A percentile compares a stretch with the other conserved stretches of the same genome.
phyloP scores from a whole-genome alignment of 2,888 invertebrate species.

The Athripsodes cinereus region DNA sequence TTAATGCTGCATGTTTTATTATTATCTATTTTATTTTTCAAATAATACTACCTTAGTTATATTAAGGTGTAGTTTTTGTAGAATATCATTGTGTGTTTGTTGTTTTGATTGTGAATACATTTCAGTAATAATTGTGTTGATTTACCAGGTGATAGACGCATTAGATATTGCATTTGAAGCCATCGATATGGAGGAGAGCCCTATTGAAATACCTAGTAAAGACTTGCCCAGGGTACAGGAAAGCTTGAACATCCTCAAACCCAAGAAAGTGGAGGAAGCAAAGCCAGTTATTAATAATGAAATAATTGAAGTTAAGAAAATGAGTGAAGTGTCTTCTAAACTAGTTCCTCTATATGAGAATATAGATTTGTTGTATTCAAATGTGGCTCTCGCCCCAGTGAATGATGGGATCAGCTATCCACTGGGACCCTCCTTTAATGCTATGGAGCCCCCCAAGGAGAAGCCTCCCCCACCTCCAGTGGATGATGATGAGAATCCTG shows the following conservation, averaged over 20 bases:
- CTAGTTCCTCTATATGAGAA: conserved; percentile 55
- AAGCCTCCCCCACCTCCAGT: conserved; percentile 79
- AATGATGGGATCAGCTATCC: conserved; percentile 39
- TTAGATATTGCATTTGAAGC: conserved; percentile 58
- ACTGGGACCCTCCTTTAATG: conserved; percentile 53
- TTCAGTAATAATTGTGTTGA: not conserved
- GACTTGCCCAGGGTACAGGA: conserved; percentile 11
- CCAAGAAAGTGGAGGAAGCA: conserved; percentile 24
- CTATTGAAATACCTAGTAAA: conserved; percentile 7
- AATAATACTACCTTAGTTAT: too few relatives aligned
- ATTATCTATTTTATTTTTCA: too few relatives aligned
- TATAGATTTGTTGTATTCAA: conserved; percentile 52
- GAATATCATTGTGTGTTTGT: too few relatives aligned
- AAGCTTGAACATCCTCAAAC: conserved; percentile 13
- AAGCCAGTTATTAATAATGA: conserved; percentile 14
- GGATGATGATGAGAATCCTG: conserved; percentile 45
- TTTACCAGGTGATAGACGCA: conserved; percentile 55
- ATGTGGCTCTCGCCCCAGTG: conserved; percentile 31
- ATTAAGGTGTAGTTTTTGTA: too few relatives aligned
- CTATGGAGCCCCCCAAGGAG: conserved; percentile 72
- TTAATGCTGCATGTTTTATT: too few relatives aligned
- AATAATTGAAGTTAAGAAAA: conserved; percentile 15
- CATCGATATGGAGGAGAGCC: conserved; percentile 49
- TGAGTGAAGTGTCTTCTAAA: conserved; percentile 17
- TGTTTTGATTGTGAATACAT: too few relatives aligned